Evolutionary conservation across 2,888 invertebrate genomes (phyloP), one percentile per base, ranked within the genome.

Genomic region (Chymomyza caudatula): DNA sequence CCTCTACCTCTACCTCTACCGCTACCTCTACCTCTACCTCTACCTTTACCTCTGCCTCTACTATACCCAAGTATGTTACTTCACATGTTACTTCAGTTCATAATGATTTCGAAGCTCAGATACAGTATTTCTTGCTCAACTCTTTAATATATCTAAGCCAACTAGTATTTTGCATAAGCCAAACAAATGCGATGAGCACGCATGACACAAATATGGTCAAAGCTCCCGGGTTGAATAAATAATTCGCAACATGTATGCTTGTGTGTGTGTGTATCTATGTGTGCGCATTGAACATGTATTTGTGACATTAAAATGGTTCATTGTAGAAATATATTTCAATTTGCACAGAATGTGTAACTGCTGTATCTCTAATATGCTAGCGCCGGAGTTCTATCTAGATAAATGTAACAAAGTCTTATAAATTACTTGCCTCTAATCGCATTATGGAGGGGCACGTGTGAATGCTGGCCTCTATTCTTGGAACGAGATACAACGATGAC

Each of bases 351-450:
- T 51, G 13, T 51, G 22, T 17, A 59, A 51, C 43, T 63, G 58
- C 11, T 13, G 13, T 3, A 55, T 42, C n/a, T n/a, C n/a, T n/a
- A n/a, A 55, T 42, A 52, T 52, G n/a, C 52, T 17, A 52, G 15
- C 13, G 47, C 17, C 37, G 42, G 52, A 55, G 29, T 37, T 37
- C 23, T 58, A 54, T 43, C 43, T 37, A 47, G 22, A 43, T 47
- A 19, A 53, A 53, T 53, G 53, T 22, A 22, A 23, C 43, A 29
- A 71, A 74, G 72, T 64, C 68, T 55, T 67, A 75, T 60, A 81
- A 79, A 73, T 73, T 67, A 67, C 37, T 57, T 60, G 15, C 54
- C 57, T 13, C 69, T 67, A 77, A 77, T 73, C 78, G 76, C 66
- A 76, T 78, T 76, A 78, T 73, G 55, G 56, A 37, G 22, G 58